Conservation (phyloP, 2,797 vertebrate species). For the Enteromius thamalakanensis region DNA sequence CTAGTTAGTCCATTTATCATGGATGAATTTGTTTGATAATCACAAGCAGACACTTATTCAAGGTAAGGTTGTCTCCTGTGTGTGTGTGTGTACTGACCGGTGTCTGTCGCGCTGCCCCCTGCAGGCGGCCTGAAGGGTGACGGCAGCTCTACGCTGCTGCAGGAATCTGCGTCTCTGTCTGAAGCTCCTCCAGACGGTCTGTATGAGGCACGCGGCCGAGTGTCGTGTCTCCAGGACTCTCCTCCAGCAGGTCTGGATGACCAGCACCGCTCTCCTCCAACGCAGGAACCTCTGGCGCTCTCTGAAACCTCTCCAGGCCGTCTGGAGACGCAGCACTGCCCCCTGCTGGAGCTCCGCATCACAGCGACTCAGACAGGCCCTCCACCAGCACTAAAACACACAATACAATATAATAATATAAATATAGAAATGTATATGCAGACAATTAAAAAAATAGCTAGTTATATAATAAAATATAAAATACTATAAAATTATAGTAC, state of each 20-base stretch:
- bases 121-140: slow-evolving; percentile 81
- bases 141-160: slow-evolving; percentile 68
- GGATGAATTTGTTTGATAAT: background rate
- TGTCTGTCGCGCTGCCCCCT: slow-evolving; percentile 83
- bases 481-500: no score
- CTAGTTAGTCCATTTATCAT: background rate
- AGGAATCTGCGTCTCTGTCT: slow-evolving; percentile 71
- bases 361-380: slow-evolving; percentile 69
- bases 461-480: no score
- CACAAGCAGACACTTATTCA: background rate
- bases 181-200: slow-evolving; percentile 87
- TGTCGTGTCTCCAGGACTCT: slow-evolving; percentile 68
- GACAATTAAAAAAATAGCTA: no score
- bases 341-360: slow-evolving; percentile 65
- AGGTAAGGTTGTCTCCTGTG: background rate
- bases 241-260: slow-evolving; percentile 89
- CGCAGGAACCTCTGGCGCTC: slow-evolving; percentile 79
- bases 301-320: slow-evolving; percentile 85
- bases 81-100: slow-evolving; percentile 76
- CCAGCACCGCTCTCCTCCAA: slow-evolving; percentile 78
- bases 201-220: slow-evolving; percentile 82
- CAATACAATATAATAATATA: no score
- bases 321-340: slow-evolving; percentile 85
- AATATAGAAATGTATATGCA: no score
- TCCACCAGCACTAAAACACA: slow-evolving; percentile 86